Conservation (phyloP, 2,113 vertebrate genomes). For the Crotalus helleri region DNA sequence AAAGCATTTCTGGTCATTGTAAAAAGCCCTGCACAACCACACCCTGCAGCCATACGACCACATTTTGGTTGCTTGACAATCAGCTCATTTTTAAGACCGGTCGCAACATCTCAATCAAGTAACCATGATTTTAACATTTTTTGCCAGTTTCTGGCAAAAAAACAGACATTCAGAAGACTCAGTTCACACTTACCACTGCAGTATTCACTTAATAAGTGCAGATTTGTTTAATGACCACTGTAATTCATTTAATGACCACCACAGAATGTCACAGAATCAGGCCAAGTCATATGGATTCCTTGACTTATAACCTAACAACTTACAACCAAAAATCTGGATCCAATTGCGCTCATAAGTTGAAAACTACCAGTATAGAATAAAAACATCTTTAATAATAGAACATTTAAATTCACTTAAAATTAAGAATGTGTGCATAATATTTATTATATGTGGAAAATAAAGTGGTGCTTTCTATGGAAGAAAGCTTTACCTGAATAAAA, state of each 20-base stretch:
- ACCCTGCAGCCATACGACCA: background rate
- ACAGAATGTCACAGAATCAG: background rate
- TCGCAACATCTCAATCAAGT: background rate
- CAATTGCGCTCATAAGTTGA: background rate
- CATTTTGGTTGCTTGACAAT: background rate
- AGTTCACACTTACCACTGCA: background rate
- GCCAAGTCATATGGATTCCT: background rate
- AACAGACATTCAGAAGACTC: background rate
- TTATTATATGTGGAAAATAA: background rate
- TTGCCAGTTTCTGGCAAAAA: background rate
- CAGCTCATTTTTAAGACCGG: background rate
- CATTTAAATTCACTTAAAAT: background rate
- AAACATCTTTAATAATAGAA: background rate
- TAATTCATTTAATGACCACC: background rate
- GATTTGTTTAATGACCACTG: background rate
- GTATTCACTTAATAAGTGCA: background rate
- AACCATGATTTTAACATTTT: background rate
- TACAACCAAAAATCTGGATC: background rate
- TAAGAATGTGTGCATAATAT: background rate
- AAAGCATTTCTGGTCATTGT: background rate
- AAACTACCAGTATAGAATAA: background rate
- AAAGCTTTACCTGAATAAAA: background rate
- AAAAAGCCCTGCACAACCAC: background rate
- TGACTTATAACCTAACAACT: background rate
- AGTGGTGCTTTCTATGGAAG: no score